These are phyloP conservation scores for Prunella strophiata DNA, from an alignment of 2,797 vertebrate genomes.

Conservation along the genomic window DNA sequence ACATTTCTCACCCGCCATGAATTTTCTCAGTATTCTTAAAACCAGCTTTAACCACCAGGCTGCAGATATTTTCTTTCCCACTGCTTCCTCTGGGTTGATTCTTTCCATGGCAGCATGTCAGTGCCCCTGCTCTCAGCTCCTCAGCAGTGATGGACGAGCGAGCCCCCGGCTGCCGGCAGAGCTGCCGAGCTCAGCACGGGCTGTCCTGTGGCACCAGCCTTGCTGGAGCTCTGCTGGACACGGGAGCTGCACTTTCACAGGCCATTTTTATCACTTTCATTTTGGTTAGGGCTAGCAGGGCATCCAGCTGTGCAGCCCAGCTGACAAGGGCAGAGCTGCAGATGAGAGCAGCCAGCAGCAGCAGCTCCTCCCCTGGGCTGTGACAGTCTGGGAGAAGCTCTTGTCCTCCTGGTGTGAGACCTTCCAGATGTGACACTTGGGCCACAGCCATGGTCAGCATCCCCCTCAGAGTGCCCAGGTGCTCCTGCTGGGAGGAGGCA, in stretches of 20 bases:
- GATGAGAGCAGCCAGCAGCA: background rate
- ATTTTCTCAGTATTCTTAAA: background rate
- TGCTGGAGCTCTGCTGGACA: background rate
- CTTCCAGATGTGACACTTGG: background rate
- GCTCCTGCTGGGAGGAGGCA: background rate
- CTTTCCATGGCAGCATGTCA: background rate
- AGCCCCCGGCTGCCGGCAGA: background rate
- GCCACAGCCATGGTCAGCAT: accelerated
- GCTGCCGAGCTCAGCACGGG: accelerated
- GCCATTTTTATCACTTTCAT: background rate
- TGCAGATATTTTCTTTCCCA: background rate
- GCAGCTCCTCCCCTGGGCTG: background rate
- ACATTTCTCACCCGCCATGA: background rate
- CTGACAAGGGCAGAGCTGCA: background rate
- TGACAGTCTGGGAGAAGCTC: background rate
- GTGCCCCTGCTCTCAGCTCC: background rate
- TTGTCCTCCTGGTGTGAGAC: background rate
- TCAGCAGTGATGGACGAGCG: background rate
- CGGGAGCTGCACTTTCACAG: accelerated
- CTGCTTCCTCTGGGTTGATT: background rate
- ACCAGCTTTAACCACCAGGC: background rate
- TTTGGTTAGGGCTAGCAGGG: background rate
- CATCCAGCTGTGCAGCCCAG: background rate
- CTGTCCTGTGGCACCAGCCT: background rate
- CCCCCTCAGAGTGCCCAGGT: accelerated